Base-by-base conservation (phyloP, 1,140 invertebrate genomes). In the Meloidogyne hapla region DNA sequence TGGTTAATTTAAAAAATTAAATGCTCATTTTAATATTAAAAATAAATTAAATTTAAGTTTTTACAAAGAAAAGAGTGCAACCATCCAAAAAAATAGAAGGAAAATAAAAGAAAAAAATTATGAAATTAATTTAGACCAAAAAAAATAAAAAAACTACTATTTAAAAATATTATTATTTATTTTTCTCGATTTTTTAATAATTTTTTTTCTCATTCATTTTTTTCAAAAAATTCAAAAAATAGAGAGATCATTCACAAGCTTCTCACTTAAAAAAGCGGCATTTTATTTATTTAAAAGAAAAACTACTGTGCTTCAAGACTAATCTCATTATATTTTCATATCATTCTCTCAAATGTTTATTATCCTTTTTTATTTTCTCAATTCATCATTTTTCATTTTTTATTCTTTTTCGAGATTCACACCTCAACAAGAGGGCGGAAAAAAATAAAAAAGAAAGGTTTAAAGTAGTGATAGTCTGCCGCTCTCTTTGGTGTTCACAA, bases 181-280 rank as follows among this genome's bases (percentile, higher is more conserved):
- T 6, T 33, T 33, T 33, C 33, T 33, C 5, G 33, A 6, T 33
- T 8, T 0, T 33, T 33, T 33, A 33, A 33, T 33, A 56, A 56
- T 56, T 56, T 6, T n/a, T 56, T 56, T 56, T 48, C n/a, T n/a
- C n/a, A 48, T 56, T 21, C 8, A 56, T 56, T n/a, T 56, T 56
- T 56, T n/a, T 6, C 6, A n/a, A n/a, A 56, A 56, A 42, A 42
- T 13, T 13, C 1, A 42, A 42, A 42, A 42, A 42, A 42, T 10
- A 56, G 8, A 56, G 48, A 56, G 18, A 56, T 56, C n/a, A 56
- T 56, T 56, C 48, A 56, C n/a, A 56, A n/a, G 8, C 48, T 56
- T 56, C 48, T 56, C 48, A 56, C 48, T 56, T 56, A n/a, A 56
- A n/a, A 42, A 56, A 56, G 48, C 48, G 48, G 48, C 48, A 56